Evolutionary conservation across 92 coral and sea anemone genomes (phyloP).

Genomic region (Porites evermanni): DNA sequence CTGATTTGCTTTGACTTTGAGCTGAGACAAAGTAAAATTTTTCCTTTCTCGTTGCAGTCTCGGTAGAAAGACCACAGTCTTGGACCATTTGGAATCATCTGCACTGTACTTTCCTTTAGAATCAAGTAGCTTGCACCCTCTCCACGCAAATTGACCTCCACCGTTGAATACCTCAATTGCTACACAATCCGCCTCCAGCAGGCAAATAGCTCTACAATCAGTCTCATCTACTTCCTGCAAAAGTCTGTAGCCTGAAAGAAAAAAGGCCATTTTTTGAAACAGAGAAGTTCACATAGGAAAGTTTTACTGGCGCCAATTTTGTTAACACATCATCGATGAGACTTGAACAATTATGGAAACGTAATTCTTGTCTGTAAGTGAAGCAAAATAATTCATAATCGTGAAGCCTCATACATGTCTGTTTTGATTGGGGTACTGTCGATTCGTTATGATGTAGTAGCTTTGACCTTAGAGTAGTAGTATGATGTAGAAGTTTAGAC

Average conservation of each 20-base stretch:
- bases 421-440: too few species aligned
- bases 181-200: slow-evolving; percentile 39
- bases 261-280: neutral
- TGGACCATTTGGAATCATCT: too few species aligned
- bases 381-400: too few species aligned
- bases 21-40: neutral
- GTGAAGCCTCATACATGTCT: too few species aligned
- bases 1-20: slow-evolving; percentile 23
- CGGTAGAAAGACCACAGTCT: slow-evolving; percentile 50
- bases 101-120: neutral
- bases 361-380: too few species aligned
- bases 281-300: neutral
- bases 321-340: neutral
- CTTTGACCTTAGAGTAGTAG: too few species aligned
- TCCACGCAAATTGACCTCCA: neutral
- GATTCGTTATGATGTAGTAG: too few species aligned
- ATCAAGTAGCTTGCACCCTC: slow-evolving; percentile 25
- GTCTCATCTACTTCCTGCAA: slow-evolving; percentile 39
- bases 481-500: too few species aligned
- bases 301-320: too few species aligned
- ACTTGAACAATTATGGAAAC: too few species aligned
- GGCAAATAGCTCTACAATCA: slow-evolving; percentile 44
- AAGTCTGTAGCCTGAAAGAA: slow-evolving; percentile 29
- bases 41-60: slow-evolving; percentile 42
- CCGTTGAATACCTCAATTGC: slow-evolving; percentile 8